phyloP scores from a whole-genome alignment of 2,113 vertebrate species.

The Cebidichthys violaceus region DNA sequence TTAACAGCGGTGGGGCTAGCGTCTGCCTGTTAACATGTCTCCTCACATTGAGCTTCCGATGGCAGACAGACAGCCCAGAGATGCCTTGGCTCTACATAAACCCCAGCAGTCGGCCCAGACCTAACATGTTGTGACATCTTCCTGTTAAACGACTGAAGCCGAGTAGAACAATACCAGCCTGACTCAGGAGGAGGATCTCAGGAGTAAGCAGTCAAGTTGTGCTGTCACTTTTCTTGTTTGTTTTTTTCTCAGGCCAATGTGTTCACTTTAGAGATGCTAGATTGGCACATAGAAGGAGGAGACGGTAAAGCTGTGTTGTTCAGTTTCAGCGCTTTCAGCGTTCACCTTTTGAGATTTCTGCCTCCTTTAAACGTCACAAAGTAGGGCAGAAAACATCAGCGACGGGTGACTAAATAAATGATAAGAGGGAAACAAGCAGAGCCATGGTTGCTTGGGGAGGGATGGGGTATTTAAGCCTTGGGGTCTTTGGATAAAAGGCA shows the following conservation, averaged over 20 bases:
- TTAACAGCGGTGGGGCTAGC: slow-evolving; percentile 79
- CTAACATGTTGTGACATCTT: slow-evolving; percentile 76
- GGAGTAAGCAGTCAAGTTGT: slow-evolving; percentile 80
- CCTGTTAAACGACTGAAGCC: slow-evolving; percentile 56
- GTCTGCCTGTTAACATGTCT: slow-evolving; percentile 84
- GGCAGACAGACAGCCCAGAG: slow-evolving; percentile 77
- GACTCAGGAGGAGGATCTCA: slow-evolving; percentile 76
- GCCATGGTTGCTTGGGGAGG: slow-evolving; percentile 79
- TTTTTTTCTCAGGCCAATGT: slow-evolving; percentile 74
- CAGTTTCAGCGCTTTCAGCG: slow-evolving; percentile 78
- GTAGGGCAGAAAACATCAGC: slow-evolving; percentile 91
- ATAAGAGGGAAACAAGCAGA: slow-evolving; percentile 83
- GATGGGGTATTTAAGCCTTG: slow-evolving; percentile 84
- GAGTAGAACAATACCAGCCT: slow-evolving; percentile 61
- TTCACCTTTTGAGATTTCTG: slow-evolving; percentile 87
- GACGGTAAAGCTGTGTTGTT: slow-evolving; percentile 48
- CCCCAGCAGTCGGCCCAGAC: slow-evolving; percentile 61
- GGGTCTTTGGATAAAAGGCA: slow-evolving; percentile 93
- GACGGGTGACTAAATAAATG: slow-evolving; percentile 88
- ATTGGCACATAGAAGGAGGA: slow-evolving; percentile 79
- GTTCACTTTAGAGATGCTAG: slow-evolving; percentile 81
- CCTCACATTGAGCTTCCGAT: slow-evolving; percentile 76
- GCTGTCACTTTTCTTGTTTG: slow-evolving; percentile 38
- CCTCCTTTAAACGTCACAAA: slow-evolving; percentile 92
- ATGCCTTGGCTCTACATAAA: slow-evolving; percentile 73